phyloP scores from a whole-genome alignment of 2,888 invertebrate species.

The Didymodactylos carnosus region DNA sequence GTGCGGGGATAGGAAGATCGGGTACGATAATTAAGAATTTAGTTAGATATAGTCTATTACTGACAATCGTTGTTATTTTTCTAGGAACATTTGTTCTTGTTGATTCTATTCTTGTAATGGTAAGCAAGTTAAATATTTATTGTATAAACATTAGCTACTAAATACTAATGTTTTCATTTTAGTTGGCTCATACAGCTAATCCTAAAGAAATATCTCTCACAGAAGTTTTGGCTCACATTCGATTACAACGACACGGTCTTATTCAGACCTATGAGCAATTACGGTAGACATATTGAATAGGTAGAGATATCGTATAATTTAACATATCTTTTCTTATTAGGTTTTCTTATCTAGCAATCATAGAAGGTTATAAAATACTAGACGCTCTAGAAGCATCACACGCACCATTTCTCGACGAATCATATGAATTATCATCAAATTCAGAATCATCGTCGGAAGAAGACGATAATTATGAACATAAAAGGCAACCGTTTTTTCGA shows the following conservation, averaged over 20 bases:
- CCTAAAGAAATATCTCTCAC: conserved; percentile 15
- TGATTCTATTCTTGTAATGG: conserved; percentile 37
- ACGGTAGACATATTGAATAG: not conserved
- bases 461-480: not conserved
- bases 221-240: conserved; percentile 46
- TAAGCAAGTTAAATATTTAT: not conserved
- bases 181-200: not conserved
- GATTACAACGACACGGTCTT: conserved; percentile 68
- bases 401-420: not conserved
- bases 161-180: not conserved
- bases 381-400: not conserved
- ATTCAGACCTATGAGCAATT: conserved; percentile 87
- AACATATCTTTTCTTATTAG: not conserved
- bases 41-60: conserved; percentile 58
- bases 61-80: conserved; percentile 85
- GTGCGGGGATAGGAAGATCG: not conserved
- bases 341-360: conserved; percentile 12
- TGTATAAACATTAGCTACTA: not conserved
- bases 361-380: conserved; percentile 2
- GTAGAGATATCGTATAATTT: not conserved
- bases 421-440: not conserved
- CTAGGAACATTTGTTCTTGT: conserved; percentile 90
- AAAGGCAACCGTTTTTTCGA: not conserved
- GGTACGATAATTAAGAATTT: conserved; percentile 43
- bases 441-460: not conserved